phyloP scores from a whole-genome alignment of 1,140 invertebrate species.

The Sminthurides bifidus region DNA sequence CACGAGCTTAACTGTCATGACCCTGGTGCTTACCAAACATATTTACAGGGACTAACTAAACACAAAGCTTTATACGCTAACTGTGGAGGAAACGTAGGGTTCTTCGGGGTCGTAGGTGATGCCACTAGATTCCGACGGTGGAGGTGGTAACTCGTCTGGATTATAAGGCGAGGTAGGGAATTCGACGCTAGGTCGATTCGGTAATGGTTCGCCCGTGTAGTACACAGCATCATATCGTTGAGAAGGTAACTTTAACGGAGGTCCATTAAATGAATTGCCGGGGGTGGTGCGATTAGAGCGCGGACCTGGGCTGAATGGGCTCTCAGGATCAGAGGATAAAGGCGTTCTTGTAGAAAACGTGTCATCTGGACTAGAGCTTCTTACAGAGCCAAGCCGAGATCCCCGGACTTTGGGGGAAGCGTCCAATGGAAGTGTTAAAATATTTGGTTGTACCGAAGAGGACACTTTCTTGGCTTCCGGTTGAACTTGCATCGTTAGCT shows the following conservation, averaged over 20 bases:
- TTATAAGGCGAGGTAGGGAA: conserved; percentile 48
- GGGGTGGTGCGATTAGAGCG: conserved; percentile 1
- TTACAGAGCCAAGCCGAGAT: too few relatives aligned
- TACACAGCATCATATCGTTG: conserved; percentile 61
- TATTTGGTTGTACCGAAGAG: too few relatives aligned
- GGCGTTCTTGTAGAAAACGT: too few relatives aligned
- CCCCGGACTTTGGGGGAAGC: too few relatives aligned
- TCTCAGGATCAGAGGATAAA: neutral
- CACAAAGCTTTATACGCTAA: conserved; percentile 9
- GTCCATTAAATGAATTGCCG: too few relatives aligned
- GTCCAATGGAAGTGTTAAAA: too few relatives aligned
- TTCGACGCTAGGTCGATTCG: conserved; percentile 53
- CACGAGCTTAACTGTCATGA: too few relatives aligned
- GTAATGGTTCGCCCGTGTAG: conserved; percentile 65
- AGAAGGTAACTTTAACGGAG: neutral
- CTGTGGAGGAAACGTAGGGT: conserved; percentile 17
- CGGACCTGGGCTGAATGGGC: neutral
- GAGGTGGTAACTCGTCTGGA: conserved; percentile 17
- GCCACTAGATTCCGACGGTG: neutral
- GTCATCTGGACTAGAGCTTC: too few relatives aligned
- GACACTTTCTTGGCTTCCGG: too few relatives aligned
- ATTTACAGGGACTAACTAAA: neutral
- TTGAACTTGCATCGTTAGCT: too few relatives aligned
- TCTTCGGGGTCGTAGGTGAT: neutral
- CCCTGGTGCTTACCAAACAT: neutral